phyloP scores from a whole-genome alignment of 2,113 vertebrate genomes.

The Riparia riparia region DNA sequence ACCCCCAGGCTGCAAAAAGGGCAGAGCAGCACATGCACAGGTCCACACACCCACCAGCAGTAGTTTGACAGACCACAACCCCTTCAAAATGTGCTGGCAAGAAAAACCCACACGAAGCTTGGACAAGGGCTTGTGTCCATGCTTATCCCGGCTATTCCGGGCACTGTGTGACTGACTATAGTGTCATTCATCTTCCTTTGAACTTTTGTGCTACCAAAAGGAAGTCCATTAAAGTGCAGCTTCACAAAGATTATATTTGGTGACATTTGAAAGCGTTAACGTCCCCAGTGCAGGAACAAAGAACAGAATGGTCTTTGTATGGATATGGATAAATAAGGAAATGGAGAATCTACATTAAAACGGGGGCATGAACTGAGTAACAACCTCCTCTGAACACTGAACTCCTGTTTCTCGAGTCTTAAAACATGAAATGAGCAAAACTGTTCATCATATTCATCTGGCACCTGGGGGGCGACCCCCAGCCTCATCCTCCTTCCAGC shows the following conservation, averaged over 20 bases:
- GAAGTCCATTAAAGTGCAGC: background rate
- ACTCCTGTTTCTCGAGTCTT: background rate
- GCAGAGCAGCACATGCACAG: background rate
- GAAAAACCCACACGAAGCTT: background rate
- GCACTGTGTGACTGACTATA: background rate
- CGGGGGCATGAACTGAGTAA: background rate
- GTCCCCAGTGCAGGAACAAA: background rate
- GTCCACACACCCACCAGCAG: background rate
- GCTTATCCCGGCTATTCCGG: background rate
- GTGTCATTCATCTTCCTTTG: background rate
- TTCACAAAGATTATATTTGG: background rate
- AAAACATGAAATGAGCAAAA: background rate
- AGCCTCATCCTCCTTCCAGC: background rate
- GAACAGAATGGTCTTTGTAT: background rate
- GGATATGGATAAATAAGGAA: background rate
- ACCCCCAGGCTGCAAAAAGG: background rate
- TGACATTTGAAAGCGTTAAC: background rate
- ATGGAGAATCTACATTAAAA: background rate
- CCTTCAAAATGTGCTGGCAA: background rate
- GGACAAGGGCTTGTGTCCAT: background rate
- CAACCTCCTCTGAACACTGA: background rate
- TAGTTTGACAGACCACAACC: background rate
- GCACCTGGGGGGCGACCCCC: background rate
- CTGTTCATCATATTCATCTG: background rate
- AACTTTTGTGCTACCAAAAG: background rate